Percentiles rank a stretch among this genome's conserved stretches.
Conservation (phyloP, 2,888 invertebrate species). For the Malacosoma neustria region DNA sequence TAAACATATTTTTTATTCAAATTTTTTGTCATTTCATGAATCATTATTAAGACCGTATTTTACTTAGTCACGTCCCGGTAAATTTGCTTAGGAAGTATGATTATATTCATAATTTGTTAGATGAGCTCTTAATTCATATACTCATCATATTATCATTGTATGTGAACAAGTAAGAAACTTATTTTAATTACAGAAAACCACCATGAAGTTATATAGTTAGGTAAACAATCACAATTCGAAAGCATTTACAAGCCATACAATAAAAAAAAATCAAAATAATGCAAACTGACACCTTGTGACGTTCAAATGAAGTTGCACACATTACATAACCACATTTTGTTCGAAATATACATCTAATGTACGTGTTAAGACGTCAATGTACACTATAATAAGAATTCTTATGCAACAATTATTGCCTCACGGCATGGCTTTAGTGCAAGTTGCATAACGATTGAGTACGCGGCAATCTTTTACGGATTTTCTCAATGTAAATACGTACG, state of each 20-base stretch:
- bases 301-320: neutral
- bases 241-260: too few species aligned
- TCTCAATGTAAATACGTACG: neutral
- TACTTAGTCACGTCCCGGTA: too few species aligned
- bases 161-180: too few species aligned
- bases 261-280: neutral
- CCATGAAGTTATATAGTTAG: too few species aligned
- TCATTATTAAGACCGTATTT: too few species aligned
- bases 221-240: too few species aligned
- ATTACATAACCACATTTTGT: neutral
- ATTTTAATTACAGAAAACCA: too few species aligned
- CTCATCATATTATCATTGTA: too few species aligned
- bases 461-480: neutral
- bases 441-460: neutral
- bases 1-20: neutral
- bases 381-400: constrained; percentile 14
- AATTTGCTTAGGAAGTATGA: too few species aligned
- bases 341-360: neutral
- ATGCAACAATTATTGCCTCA: constrained; percentile 24
- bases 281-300: neutral
- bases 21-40: neutral
- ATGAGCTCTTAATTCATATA: too few species aligned
- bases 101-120: too few species aligned
- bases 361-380: neutral
- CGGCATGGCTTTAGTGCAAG: constrained; percentile 16